Conservation (phyloP, 2,113 vertebrate genomes). For the Eupsittula cactorum region DNA sequence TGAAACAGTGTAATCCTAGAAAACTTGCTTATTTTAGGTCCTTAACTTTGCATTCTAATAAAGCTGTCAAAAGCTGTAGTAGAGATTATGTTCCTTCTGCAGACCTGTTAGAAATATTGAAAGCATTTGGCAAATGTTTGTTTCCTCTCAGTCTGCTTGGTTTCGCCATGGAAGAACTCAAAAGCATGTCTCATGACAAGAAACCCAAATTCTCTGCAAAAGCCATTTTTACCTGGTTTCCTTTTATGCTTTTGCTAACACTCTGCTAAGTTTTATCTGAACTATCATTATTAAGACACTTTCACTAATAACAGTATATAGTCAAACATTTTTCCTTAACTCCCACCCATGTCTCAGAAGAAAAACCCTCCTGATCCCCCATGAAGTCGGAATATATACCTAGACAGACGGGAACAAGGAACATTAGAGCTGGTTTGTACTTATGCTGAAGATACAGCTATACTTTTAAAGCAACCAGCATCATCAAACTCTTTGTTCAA, state of each 20-base stretch:
- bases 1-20: neutral
- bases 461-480: neutral
- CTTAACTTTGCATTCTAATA: neutral
- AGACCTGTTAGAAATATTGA: neutral
- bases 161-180: neutral
- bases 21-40: neutral
- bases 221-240: neutral
- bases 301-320: neutral
- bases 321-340: neutral
- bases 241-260: neutral
- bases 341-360: neutral
- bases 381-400: neutral
- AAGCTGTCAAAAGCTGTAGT: neutral
- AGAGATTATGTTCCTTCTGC: neutral
- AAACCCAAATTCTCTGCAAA: constrained; percentile 15
- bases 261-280: neutral
- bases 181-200: neutral
- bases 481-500: neutral
- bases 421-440: neutral
- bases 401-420: neutral
- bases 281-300: neutral
- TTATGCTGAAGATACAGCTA: neutral
- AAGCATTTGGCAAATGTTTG: neutral
- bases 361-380: neutral
- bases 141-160: neutral